These are phyloP conservation scores for Caenorhabditis sulstoni DNA, from an alignment of 2,888 invertebrate species.

Conservation along the genomic window DNA sequence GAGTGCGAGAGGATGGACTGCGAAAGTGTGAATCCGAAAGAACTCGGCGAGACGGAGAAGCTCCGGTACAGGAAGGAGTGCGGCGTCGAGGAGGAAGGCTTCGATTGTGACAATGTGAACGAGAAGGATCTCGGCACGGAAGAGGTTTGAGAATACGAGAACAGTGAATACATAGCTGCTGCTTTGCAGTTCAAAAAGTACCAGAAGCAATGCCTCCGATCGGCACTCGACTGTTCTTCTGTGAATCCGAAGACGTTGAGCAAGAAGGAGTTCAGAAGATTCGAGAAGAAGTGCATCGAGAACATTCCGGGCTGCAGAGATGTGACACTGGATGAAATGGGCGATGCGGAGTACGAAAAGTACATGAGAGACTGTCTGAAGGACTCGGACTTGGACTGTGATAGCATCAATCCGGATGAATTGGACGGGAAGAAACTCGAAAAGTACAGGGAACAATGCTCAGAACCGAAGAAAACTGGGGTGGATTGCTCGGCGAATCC, in stretches of 20 bases:
- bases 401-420: conserved; percentile 1
- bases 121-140: background rate
- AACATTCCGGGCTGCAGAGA: conserved; percentile 8
- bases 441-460: conserved; percentile 9
- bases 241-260: conserved; percentile 10
- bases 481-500: background rate
- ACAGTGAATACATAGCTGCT: background rate
- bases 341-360: conserved; percentile 13
- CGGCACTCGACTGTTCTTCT: background rate
- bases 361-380: conserved; percentile 22
- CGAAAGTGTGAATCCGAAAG: conserved; percentile 3
- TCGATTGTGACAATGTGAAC: background rate
- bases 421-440: conserved; percentile 3
- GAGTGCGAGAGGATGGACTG: too few species aligned
- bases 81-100: too few species aligned
- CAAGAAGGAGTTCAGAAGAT: conserved; percentile 5
- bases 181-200: conserved; percentile 10
- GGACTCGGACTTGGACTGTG: conserved; percentile 1
- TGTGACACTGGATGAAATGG: conserved; percentile 12
- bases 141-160: too few species aligned
- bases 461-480: conserved; percentile 3
- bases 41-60: conserved; percentile 13
- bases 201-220: conserved; percentile 10
- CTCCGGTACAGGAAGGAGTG: too few species aligned
- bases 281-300: conserved; percentile 15